Base-by-base conservation (phyloP, 37 sponge, comb jelly and placozoan genomes). In the Halisarca cf. caerulea region DNA sequence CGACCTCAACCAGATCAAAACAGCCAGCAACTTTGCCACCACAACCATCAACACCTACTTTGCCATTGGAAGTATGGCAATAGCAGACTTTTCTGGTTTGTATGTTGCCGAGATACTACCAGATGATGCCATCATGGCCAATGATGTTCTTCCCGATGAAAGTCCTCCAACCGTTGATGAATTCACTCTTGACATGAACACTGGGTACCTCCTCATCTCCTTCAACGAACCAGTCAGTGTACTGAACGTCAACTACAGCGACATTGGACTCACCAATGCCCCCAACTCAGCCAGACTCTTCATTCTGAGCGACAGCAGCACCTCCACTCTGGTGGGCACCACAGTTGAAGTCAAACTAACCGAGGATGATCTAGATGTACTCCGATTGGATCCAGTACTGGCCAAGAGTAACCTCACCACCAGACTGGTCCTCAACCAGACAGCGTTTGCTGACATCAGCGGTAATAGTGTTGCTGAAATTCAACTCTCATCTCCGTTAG, bases 151-250 rank as follows among this genome's bases (percentile, higher is more conserved):
- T 9, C 47, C 37, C 0, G 97, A 96, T 83, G 35, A 18, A 7
- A 91, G 83, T 42, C 86, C 89, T 71, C 94, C 97, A 25, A 24
- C 27, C 1, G 43, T 96, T 3, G 36, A 40, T 5, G 69, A 66
- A 2, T 94, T 78, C 80, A 86, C 47, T 23, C 79, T 96, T 2
- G 90, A 96, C 45, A 75, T 92, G 43, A 55, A 84, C 82, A 32
- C 33, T 25, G 94, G 97, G 0, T 51, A 42, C 0, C 73, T 96
- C 0, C 33, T 43, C 11, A 59, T 96, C 35, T 66, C 86, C 32
- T 96, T 96, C 59, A 70, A 79, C 87, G 97, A 96, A 77, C 87
- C 89, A 25, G 80, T 94, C 41, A 92, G 92, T 75, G 81, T 78
- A 0, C 58, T 87, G 8, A 36, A 32, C 27, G 86, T 90, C n/a